phyloP scores from a whole-genome alignment of 2,888 invertebrate species.

The Dichetophora obliterata region DNA sequence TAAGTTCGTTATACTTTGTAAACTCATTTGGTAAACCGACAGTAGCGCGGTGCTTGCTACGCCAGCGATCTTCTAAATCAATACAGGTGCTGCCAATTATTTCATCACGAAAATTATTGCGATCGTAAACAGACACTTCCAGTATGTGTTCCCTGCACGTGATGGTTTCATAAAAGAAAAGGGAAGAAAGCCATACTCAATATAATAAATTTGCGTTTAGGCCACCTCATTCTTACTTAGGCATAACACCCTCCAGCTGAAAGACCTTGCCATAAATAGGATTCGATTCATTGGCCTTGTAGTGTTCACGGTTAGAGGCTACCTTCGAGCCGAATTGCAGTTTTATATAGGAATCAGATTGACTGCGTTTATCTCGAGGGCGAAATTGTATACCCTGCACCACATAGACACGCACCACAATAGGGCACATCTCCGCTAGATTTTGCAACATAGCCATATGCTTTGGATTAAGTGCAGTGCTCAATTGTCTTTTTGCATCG shows the following conservation, averaged over 20 bases:
- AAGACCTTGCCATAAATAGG: constrained; percentile 85
- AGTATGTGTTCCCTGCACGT: constrained; percentile 82
- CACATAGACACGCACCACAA: constrained; percentile 80
- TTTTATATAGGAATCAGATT: constrained; percentile 84
- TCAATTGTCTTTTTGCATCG: constrained; percentile 50
- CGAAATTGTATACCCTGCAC: constrained; percentile 80
- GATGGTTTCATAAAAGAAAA: constrained; percentile 71
- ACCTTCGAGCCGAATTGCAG: constrained; percentile 77
- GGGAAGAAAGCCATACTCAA: not conserved
- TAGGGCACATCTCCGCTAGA: constrained; percentile 53
- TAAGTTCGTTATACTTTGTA: constrained; percentile 73
- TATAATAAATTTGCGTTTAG: not conserved
- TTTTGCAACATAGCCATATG: constrained; percentile 54
- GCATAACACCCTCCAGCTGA: constrained; percentile 63
- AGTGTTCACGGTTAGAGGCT: constrained; percentile 78
- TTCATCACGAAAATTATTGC: constrained; percentile 78
- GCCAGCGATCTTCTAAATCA: constrained; percentile 89
- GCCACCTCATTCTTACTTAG: constrained; percentile 51
- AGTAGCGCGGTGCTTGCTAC: constrained; percentile 81
- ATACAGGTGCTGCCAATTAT: constrained; percentile 87
- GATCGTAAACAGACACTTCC: constrained; percentile 81
- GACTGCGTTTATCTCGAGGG: constrained; percentile 78
- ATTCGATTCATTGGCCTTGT: constrained; percentile 80
- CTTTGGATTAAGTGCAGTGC: constrained; percentile 54
- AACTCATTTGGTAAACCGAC: constrained; percentile 83